Conservation (phyloP, 2,888 invertebrate genomes). For the Terebella lapidaria region DNA sequence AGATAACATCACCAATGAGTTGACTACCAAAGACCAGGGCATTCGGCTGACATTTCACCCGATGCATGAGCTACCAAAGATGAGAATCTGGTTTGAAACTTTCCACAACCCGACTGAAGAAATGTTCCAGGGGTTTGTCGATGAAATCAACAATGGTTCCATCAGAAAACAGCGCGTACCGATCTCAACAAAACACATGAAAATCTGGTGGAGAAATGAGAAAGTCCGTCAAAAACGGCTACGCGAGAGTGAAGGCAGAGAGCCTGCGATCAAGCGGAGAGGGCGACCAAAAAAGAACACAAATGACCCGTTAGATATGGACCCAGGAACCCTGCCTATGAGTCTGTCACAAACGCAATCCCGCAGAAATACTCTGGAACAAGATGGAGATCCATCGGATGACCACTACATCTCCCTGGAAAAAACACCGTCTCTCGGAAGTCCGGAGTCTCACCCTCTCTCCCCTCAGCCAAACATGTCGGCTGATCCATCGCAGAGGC, state of each 20-base stretch:
- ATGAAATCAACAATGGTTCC: slow-evolving; percentile 45
- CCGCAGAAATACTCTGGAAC: too few species aligned
- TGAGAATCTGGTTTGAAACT: slow-evolving; percentile 44
- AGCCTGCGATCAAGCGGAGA: neutral
- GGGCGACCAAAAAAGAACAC: neutral
- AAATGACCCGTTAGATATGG: neutral
- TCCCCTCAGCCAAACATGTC: neutral
- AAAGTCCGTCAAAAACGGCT: slow-evolving; percentile 34
- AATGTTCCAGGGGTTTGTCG: slow-evolving; percentile 37
- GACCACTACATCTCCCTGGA: neutral
- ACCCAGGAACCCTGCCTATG: neutral
- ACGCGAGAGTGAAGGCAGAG: neutral
- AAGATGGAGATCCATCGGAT: too few species aligned
- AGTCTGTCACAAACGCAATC: neutral
- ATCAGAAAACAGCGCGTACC: slow-evolving; percentile 40
- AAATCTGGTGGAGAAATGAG: slow-evolving; percentile 54
- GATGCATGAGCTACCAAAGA: slow-evolving; percentile 42
- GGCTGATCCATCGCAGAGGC: neutral
- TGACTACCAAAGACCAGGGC: too few species aligned
- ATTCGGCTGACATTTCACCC: slow-evolving; percentile 45
- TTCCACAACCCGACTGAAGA: slow-evolving; percentile 40
- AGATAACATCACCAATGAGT: too few species aligned
- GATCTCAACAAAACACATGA: slow-evolving; percentile 38
- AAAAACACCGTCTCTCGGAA: neutral
- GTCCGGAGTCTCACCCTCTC: neutral